phyloP scores from a whole-genome alignment of 2,113 vertebrate species.

The Sprattus sprattus region DNA sequence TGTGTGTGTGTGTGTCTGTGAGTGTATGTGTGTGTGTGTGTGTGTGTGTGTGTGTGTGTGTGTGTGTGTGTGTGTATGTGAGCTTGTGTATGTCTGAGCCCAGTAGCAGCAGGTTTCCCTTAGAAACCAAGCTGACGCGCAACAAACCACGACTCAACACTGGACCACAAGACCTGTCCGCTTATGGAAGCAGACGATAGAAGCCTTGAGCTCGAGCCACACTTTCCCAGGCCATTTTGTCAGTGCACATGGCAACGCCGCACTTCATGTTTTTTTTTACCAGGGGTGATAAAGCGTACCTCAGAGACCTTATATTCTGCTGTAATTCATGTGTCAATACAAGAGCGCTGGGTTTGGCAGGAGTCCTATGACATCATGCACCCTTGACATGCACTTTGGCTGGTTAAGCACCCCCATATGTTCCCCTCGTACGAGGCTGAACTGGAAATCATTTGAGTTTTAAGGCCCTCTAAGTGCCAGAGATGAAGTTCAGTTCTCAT shows the following conservation, averaged over 20 bases:
- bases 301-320: slow-evolving; percentile 30
- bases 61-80: background rate
- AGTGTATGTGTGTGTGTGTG: background rate
- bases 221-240: slow-evolving; percentile 17
- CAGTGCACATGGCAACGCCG: slow-evolving; percentile 25
- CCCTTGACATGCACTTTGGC: slow-evolving; percentile 30
- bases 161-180: background rate
- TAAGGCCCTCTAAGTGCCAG: slow-evolving; percentile 42
- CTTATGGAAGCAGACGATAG: slow-evolving; percentile 5
- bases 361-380: slow-evolving; percentile 44
- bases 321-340: slow-evolving; percentile 44
- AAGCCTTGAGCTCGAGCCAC: background rate
- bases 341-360: slow-evolving; percentile 16
- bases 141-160: slow-evolving; percentile 17
- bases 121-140: background rate
- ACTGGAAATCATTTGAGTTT: background rate
- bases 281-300: slow-evolving; percentile 27
- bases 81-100: background rate
- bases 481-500: slow-evolving; percentile 20
- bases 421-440: background rate
- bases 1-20: background rate
- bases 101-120: slow-evolving; percentile 25
- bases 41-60: background rate
- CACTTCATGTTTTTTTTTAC: slow-evolving; percentile 19
- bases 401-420: slow-evolving; percentile 28